A percentile compares a stretch with the other conserved stretches of the same genome.
These are phyloP conservation scores for Podarcis raffonei DNA, from an alignment of 2,113 vertebrate genomes.

Conservation along the genomic window DNA sequence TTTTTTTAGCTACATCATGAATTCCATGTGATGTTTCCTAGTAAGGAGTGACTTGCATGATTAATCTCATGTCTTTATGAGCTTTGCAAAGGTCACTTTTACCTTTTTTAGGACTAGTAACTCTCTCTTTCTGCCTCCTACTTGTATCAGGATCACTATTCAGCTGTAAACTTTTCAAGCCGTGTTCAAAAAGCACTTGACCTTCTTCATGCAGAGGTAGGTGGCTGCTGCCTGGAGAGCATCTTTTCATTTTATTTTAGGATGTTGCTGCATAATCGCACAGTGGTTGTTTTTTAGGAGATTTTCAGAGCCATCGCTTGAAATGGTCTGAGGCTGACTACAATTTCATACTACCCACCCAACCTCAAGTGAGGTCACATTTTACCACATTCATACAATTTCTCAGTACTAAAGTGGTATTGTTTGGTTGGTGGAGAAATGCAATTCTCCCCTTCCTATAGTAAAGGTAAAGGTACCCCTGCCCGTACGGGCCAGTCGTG, in stretches of 20 bases:
- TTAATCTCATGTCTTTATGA: neutral
- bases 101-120: slow-evolving; percentile 1
- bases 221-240: slow-evolving; percentile 29
- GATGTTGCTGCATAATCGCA: neutral
- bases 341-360: neutral
- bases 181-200: slow-evolving; percentile 86
- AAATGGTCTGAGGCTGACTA: neutral
- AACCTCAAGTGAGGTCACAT: neutral
- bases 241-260: neutral
- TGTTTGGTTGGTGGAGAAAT: neutral
- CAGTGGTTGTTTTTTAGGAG: neutral
- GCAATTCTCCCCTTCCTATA: neutral
- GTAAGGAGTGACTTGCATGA: neutral
- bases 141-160: slow-evolving; percentile 80
- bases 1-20: neutral
- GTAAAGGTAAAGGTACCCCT: no score
- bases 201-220: slow-evolving; percentile 84
- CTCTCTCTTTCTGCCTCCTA: slow-evolving; percentile 4
- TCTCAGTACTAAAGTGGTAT: neutral
- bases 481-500: no score
- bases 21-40: neutral
- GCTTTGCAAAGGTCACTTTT: neutral
- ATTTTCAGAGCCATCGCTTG: neutral
- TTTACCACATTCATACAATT: neutral
- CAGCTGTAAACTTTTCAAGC: slow-evolving; percentile 78